Evolutionary conservation across 2,113 vertebrate species (phyloP), one percentile per base, ranked within the genome.

Genomic region (Crypturellus undulatus): DNA sequence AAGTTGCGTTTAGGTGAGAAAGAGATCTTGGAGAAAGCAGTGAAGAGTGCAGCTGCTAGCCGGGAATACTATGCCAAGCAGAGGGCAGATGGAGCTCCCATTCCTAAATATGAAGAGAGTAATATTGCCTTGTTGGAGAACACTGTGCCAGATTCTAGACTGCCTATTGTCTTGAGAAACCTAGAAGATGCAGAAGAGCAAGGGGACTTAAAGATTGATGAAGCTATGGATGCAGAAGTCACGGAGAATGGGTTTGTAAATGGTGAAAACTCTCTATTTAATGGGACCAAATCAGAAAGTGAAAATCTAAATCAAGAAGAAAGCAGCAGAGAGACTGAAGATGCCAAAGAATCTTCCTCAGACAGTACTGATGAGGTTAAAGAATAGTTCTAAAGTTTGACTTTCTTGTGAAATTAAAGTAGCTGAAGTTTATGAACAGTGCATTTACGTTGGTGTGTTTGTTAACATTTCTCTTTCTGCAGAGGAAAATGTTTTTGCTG

Each of bases 1-100:
- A 99, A 99, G 93, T 94, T 99, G 72, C 98, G 99, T 19, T 95
- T 99, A n/a, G 99, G 99, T 0, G 99, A 99, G 80, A 99, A 99
- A 93, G 98, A 99, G 97, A 99, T 99, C 93, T 97, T 99, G 90
- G 98, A 99, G 94, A 98, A 98, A 54, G 98, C 98, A 0, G 98
- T 98, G 1, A 97, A 97, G 94, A 98, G 98, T 1, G 99, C 99
- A 0, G 97, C 97, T 6, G 96, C 95, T 51, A 99, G 98, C 95
- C 97, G 97, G 30, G 97, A 99, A 80, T 97, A 97, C 88, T 99
- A 98, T 54, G 97, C 96, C 95, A 97, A 98, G 92, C 98, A 98
- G 93, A 96, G 98, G 96, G 98, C 98, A 84, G 98, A 98, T 36
- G 98, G 96, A 7, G 98, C 97, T 12, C 94, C 95, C 0, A 93